phyloP scores from a whole-genome alignment of 2,888 invertebrate genomes.

The Ophraella communa region DNA sequence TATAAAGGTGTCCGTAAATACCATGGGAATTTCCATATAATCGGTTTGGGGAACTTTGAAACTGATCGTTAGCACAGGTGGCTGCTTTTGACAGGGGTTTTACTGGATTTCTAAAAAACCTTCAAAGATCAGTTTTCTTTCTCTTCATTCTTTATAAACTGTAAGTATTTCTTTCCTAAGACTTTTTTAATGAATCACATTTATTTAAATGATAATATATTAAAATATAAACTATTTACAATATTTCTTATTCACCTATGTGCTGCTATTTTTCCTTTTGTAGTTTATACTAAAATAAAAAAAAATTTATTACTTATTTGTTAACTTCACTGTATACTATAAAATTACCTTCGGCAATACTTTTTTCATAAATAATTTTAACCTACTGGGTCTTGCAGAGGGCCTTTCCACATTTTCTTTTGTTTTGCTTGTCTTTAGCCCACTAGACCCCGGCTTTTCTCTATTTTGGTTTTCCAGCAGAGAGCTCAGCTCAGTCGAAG shows the following conservation, averaged over 20 bases:
- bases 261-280: constrained; percentile 3
- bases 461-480: background rate
- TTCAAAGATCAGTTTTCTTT: no score
- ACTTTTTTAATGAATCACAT: no score
- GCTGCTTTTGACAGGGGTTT: no score
- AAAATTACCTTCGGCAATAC: constrained; percentile 29
- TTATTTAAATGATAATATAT: background rate
- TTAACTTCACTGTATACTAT: background rate
- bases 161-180: no score
- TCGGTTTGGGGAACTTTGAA: no score
- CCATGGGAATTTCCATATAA: no score
- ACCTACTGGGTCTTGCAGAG: constrained; percentile 12
- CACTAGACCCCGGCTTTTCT: background rate
- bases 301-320: background rate
- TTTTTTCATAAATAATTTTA: constrained; percentile 29
- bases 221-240: background rate
- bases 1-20: no score
- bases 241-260: background rate
- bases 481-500: background rate
- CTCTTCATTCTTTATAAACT: no score
- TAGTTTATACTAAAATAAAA: constrained; percentile 10
- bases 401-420: background rate
- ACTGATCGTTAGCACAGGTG: no score
- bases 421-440: background rate
- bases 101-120: no score